Conservation (phyloP, 1,140 invertebrate genomes). For the Lepidurus arcticus region DNA sequence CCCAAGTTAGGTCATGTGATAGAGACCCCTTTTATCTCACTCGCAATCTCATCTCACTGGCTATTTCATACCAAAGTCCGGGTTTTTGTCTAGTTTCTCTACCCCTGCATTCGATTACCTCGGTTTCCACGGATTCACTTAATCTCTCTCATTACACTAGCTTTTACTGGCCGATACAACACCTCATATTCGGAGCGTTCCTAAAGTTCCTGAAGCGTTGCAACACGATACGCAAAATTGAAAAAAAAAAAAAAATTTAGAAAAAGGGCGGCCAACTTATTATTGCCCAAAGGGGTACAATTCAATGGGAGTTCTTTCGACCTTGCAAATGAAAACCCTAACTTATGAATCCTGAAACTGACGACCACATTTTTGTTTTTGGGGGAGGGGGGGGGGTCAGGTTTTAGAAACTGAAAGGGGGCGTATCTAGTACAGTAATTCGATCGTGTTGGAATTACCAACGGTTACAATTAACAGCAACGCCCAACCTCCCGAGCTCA, state of each 20-base stretch:
- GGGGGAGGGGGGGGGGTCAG: background rate
- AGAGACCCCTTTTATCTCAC: background rate
- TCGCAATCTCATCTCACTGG: background rate
- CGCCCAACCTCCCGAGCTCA: background rate
- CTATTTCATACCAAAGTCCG: background rate
- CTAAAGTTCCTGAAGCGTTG: background rate
- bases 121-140: background rate
- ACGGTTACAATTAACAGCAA: slow-evolving; percentile 5
- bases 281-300: background rate
- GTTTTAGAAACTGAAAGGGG: slow-evolving; percentile 1
- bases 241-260: too few relatives aligned
- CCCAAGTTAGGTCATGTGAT: background rate
- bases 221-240: too few relatives aligned
- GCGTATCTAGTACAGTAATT: slow-evolving; percentile 1
- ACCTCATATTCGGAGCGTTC: background rate
- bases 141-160: background rate
- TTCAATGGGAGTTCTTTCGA: background rate
- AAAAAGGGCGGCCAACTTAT: background rate
- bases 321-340: background rate
- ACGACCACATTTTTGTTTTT: background rate
- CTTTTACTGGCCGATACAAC: background rate
- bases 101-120: background rate
- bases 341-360: background rate
- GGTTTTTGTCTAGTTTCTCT: background rate
- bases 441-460: background rate